These are phyloP conservation scores for Eupsittula cactorum DNA, from an alignment of 2,113 vertebrate species.

Conservation along the genomic window DNA sequence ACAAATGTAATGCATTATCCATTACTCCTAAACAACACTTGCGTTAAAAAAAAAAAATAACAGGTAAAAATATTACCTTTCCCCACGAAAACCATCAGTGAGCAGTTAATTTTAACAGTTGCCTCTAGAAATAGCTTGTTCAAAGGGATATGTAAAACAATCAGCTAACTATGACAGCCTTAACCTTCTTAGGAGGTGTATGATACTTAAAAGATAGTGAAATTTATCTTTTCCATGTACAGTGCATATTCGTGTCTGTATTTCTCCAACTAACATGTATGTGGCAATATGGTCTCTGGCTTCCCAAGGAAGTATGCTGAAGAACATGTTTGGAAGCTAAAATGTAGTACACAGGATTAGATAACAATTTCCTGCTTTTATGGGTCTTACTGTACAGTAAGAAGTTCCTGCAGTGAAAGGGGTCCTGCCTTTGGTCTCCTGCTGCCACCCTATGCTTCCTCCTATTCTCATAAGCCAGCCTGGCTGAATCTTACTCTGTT, in stretches of 20 bases:
- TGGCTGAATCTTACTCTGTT: background rate
- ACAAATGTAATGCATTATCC: background rate
- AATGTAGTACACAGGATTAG: background rate
- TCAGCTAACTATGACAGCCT: background rate
- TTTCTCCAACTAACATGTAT: background rate
- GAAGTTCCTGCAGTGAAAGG: background rate
- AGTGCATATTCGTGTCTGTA: background rate
- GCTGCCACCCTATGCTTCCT: background rate
- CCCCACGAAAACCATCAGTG: background rate
- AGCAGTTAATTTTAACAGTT: background rate
- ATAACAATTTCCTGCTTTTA: background rate
- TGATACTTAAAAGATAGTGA: background rate
- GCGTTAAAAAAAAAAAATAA: background rate
- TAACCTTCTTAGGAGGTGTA: background rate
- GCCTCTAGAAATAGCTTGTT: conserved; percentile 19
- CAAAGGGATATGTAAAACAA: background rate
- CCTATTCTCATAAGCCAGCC: background rate
- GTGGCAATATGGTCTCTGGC: background rate
- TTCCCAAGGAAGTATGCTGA: background rate
- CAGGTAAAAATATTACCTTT: background rate
- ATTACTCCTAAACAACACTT: background rate
- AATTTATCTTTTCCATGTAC: background rate
- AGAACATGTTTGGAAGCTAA: background rate
- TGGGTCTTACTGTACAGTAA: background rate
- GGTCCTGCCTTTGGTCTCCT: background rate